These are phyloP conservation scores for Anarrhichthys ocellatus DNA, from an alignment of 2,113 vertebrate species.

Conservation along the genomic window DNA sequence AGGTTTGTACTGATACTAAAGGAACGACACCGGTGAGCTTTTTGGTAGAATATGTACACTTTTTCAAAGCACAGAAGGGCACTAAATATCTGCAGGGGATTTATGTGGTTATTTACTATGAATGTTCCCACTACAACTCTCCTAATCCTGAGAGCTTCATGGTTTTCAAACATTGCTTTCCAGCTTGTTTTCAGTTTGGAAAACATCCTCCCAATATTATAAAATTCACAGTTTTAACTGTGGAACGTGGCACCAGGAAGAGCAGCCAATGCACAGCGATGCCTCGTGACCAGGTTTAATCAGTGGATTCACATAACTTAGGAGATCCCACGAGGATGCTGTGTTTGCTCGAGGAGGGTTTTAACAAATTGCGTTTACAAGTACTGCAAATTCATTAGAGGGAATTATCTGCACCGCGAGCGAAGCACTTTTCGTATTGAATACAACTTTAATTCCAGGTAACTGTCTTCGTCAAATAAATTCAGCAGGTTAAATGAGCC, in stretches of 20 bases:
- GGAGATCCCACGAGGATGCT: not conserved
- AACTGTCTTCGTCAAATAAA: constrained; percentile 13
- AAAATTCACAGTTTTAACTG: constrained; percentile 1
- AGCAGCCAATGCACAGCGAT: not conserved
- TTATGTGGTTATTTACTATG: constrained; percentile 16
- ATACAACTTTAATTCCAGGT: not conserved
- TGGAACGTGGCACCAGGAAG: not conserved
- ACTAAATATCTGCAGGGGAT: constrained; percentile 4
- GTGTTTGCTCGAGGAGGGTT: not conserved
- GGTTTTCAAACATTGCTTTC: not conserved
- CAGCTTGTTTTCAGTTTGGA: not conserved
- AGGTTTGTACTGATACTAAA: not conserved
- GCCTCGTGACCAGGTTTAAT: not conserved
- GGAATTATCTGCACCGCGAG: not conserved
- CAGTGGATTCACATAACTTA: constrained; percentile 15
- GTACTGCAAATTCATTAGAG: constrained; percentile 3
- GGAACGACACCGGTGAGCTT: constrained; percentile 4
- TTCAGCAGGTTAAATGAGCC: constrained; percentile 30
- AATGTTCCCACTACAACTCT: not conserved
- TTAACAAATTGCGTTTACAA: constrained; percentile 5
- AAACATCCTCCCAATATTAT: not conserved
- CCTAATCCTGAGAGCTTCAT: not conserved
- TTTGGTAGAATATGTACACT: not conserved
- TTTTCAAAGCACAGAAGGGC: constrained; percentile 5
- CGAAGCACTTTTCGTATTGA: constrained; percentile 4